Base-by-base conservation (phyloP, 2,113 vertebrate species). In the Okapia johnstoni region DNA sequence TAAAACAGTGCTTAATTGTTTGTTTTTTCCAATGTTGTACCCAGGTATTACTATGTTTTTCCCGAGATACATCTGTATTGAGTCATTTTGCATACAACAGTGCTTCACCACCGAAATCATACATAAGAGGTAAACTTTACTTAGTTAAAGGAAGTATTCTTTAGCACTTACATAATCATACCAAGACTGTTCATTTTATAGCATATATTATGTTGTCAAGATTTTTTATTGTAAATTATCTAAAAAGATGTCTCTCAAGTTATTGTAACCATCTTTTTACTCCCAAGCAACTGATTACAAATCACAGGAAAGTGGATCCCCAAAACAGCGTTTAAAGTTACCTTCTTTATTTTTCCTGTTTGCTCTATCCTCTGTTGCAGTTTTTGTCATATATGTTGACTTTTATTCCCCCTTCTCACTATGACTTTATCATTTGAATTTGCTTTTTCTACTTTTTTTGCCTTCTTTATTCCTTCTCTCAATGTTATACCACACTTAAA, bases 41-140 rank as follows among this genome's bases (percentile, higher is more conserved):
- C 21, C 98, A 99, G 99, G 99, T 99, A 55, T 98, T 99, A 95
- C 99, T 99, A 92, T 99, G 99, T 97, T 99, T 99, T 98, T 99
- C 99, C 88, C 98, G 99, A 87, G 99, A 99, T 98, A 99, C 99
- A 0, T 99, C 99, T 43, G 99, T 99, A 52, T 95, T 99, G 98
- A 99, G 99, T 88, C 99, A 99, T 98, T 99, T 99, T 93, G 98
- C 98, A 61, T 99, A 99, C 98, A 99, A 99, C 98, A 99, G 99
- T 83, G 99, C 99, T 94, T 99, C 99, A 81, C 99, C 99, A 57
- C 99, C 99, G 15, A 99, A 99, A 95, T 99, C 99, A 52, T 99
- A 99, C 96, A 99, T 99, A 96, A 99, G 98, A 99, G 99, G 99
- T 99, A 99, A 99, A 50, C 93, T 93, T 85, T 85, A 80, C 36